Evolutionary conservation across 1,140 invertebrate genomes (phyloP), one percentile per base, ranked within the genome.

Genomic region (Pseudomyrmex gracilis): DNA sequence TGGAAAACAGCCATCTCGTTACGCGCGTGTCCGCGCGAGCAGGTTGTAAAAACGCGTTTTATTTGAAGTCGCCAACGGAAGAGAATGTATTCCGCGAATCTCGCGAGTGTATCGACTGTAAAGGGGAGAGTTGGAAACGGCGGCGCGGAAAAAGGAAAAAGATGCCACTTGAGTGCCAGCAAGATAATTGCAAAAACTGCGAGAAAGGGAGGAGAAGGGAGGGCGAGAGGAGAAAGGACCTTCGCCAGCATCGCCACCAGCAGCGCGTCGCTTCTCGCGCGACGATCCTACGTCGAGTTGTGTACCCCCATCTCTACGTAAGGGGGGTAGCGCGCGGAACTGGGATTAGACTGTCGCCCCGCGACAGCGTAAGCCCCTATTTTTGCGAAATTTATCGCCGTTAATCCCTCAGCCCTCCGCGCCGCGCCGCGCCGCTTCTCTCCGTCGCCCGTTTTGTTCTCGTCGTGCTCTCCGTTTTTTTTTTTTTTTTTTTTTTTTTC

Each of bases 311-410:
- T 85, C 87, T 78, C 85, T 71, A 73, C 83, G 73, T 61, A 66
- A 90, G 86, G 84, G 83, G 85, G 85, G 73, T 77, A 82, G 85
- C 58, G 85, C 77, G 77, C 87, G 87, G 87, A 86, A 82, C 89
- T 85, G 85, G 94, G 93, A 94, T 94, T 94, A 94, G 92, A 93
- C 92, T 93, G 92, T 94, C 93, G 92, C 90, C 90, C 90, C 86
- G 91, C 92, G 94, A 94, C 93, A 94, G 92, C 78, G 93, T 94
- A 93, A 94, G 93, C 93, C 92, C 93, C 93, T 90, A 94, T 94
- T 94, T 94, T 94, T 94, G 93, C 89, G 91, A 94, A 94, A 94
- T 94, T 94, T 94, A 94, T 94, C 93, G 93, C 92, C 92, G 93
- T 93, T 94, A 94, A 94, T 94, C 93, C 94, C 89, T 94, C 92